Conservation (phyloP, 2,797 vertebrate species). For the Myioborus melanocephalus region DNA sequence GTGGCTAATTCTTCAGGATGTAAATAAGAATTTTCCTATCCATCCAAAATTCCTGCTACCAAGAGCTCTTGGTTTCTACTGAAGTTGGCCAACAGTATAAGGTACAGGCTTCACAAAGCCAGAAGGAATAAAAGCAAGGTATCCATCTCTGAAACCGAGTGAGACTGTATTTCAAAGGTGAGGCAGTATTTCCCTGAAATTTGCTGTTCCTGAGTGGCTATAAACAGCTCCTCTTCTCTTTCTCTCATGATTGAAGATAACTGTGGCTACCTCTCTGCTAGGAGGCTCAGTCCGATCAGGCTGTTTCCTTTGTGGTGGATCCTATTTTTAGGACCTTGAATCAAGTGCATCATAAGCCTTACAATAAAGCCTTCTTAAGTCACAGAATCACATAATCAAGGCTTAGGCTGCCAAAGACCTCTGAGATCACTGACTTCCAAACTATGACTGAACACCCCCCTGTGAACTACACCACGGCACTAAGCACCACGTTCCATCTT, state of each 20-base stretch:
- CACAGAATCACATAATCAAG: neutral
- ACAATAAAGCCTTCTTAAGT: neutral
- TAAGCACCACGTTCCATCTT: accelerated
- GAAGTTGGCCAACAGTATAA: neutral
- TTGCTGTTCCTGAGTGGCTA: neutral
- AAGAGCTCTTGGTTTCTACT: neutral
- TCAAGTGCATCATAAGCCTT: neutral
- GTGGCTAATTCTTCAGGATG: neutral
- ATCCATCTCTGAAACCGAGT: accelerated
- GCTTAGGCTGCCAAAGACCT: neutral
- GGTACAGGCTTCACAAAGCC: neutral
- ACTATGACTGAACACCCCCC: accelerated
- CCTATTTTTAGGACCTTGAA: neutral
- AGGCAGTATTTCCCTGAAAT: neutral
- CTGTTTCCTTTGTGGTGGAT: neutral
- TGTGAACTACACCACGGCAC: neutral
- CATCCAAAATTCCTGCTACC: neutral
- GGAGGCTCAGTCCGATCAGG: neutral
- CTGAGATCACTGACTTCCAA: neutral
- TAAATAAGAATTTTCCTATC: neutral
- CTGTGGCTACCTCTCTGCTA: neutral
- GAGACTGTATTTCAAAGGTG: neutral
- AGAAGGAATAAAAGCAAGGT: neutral
- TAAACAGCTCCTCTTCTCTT: neutral
- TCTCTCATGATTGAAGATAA: neutral